Conservation (phyloP, 2,797 vertebrate genomes). For the Dermochelys coriacea region DNA sequence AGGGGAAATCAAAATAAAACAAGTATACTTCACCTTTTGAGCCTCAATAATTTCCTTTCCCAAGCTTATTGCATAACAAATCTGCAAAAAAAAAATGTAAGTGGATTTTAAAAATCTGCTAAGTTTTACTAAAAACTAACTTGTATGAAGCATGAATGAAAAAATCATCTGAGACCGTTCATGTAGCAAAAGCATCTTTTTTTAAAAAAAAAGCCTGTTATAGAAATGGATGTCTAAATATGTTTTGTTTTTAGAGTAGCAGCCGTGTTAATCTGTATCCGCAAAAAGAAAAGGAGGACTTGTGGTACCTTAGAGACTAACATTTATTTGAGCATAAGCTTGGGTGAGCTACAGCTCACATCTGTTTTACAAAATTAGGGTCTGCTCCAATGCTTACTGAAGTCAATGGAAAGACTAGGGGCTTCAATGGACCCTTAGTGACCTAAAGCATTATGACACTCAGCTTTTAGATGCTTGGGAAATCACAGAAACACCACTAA, state of each 20-base stretch:
- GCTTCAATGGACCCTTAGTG: background rate
- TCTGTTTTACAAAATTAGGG: background rate
- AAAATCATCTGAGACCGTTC: background rate
- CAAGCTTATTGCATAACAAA: slow-evolving; percentile 95
- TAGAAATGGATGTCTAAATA: background rate
- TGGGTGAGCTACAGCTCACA: too few relatives aligned
- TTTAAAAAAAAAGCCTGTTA: background rate
- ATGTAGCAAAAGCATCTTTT: background rate
- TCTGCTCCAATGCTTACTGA: background rate
- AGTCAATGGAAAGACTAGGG: background rate
- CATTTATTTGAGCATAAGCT: too few relatives aligned
- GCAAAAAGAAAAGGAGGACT: too few relatives aligned
- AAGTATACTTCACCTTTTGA: slow-evolving; percentile 87
- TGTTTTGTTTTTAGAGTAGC: too few relatives aligned
- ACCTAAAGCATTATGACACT: background rate
- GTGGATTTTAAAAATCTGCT: too few relatives aligned
- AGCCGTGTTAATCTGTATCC: too few relatives aligned
- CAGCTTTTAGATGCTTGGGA: background rate
- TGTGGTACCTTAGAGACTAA: too few relatives aligned
- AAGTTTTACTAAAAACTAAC: background rate
- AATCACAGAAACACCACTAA: background rate
- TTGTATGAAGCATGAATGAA: background rate
- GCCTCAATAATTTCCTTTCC: slow-evolving; percentile 95
- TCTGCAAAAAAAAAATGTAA: slow-evolving; percentile 79
- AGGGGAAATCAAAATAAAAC: background rate